Evolutionary conservation across 2,113 vertebrate genomes (phyloP).

Genomic region (Lagenorhynchus albirostris): DNA sequence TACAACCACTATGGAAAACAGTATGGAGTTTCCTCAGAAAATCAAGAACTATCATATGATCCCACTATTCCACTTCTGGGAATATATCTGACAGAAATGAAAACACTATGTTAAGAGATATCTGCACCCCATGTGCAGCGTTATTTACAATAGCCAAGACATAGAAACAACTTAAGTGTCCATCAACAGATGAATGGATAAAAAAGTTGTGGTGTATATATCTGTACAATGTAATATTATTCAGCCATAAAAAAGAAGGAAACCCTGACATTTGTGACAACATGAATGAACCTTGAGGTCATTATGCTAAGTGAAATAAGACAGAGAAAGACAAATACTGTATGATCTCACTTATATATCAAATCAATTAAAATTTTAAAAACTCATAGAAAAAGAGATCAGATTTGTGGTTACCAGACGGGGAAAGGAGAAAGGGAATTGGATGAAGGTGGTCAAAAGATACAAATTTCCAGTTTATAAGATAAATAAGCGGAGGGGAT

Average conservation of each 20-base stretch:
- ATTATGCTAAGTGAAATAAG: background rate
- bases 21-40: background rate
- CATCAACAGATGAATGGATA: background rate
- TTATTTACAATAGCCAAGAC: background rate
- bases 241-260: background rate
- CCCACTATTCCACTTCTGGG: background rate
- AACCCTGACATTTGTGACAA: background rate
- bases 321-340: too few species aligned
- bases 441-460: background rate
- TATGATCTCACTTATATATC: too few species aligned
- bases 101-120: background rate
- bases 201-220: background rate
- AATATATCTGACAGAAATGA: background rate
- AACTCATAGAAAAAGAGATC: background rate
- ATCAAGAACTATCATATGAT: background rate
- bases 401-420: background rate
- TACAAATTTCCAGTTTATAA: background rate
- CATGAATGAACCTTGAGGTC: background rate
- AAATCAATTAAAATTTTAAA: too few species aligned
- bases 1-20: background rate
- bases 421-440: background rate
- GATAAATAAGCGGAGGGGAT: background rate
- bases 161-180: background rate
- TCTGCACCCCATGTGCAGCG: background rate
- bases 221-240: background rate